Evolutionary conservation across 30 jellyfish, hydroid and myxozoan genomes (phyloP).

Genomic region (Euphysa ruthae): DNA sequence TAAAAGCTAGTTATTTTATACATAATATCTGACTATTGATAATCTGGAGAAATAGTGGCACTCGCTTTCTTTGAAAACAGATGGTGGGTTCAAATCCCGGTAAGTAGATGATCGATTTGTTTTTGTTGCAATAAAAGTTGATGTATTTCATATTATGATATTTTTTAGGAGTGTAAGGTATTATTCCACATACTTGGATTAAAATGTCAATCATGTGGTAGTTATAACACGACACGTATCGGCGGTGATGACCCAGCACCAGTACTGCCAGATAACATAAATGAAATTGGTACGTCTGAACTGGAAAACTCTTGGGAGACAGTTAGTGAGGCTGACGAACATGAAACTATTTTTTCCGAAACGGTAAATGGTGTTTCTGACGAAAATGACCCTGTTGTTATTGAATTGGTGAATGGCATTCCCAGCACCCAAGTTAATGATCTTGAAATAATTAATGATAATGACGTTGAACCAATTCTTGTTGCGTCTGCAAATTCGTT

Average conservation of each 20-base stretch:
- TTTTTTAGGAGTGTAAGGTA: conserved; percentile 21
- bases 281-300: background rate
- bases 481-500: too few species aligned
- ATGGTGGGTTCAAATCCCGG: too few species aligned
- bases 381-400: background rate
- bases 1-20: too few species aligned
- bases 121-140: too few species aligned
- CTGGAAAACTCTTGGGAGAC: conserved; percentile 34
- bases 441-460: too few species aligned
- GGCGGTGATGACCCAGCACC: conserved; percentile 42
- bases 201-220: conserved; percentile 71
- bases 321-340: conserved; percentile 18
- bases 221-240: conserved; percentile 61
- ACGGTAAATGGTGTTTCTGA: background rate
- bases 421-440: background rate
- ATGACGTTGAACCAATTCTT: too few species aligned
- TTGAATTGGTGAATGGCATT: background rate
- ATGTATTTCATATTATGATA: too few species aligned
- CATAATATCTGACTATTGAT: too few species aligned
- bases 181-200: conserved; percentile 62
- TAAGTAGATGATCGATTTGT: too few species aligned
- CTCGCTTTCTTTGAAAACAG: too few species aligned
- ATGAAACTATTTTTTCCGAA: too few species aligned
- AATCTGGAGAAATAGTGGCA: too few species aligned
- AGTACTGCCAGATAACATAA: conserved; percentile 6